Percentiles rank a stretch among this genome's conserved stretches.
These are phyloP conservation scores for Drosophila nannoptera DNA, from an alignment of 1,140 invertebrate species.

Conservation along the genomic window DNA sequence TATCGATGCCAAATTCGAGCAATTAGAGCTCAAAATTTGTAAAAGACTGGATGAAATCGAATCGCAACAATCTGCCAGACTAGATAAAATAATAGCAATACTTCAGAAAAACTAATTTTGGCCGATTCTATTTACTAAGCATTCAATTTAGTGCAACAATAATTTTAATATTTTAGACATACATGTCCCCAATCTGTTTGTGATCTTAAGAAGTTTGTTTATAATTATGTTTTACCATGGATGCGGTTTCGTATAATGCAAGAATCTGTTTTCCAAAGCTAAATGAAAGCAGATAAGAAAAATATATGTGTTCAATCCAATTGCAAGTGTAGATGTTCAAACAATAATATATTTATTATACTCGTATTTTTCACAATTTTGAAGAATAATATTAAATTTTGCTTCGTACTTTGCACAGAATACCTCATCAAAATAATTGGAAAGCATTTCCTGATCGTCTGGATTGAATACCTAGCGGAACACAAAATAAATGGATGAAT, in stretches of 20 bases:
- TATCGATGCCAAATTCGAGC: slow-evolving; percentile 44
- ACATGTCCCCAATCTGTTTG: slow-evolving; percentile 1
- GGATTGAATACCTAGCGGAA: slow-evolving; percentile 26
- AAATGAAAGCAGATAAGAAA: neutral
- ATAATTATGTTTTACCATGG: neutral
- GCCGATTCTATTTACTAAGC: neutral
- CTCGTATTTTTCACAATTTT: slow-evolving; percentile 5
- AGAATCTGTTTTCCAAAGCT: neutral
- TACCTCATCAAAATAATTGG: slow-evolving; percentile 37
- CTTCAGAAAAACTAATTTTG: slow-evolving; percentile 36
- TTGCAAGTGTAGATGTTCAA: neutral
- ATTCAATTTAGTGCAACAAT: slow-evolving; percentile 2
- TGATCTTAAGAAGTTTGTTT: neutral
- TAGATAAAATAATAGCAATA: slow-evolving; percentile 53
- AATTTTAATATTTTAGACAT: neutral
- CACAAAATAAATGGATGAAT: too few species aligned
- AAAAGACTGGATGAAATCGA: slow-evolving; percentile 57
- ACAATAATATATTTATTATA: neutral
- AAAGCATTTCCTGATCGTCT: slow-evolving; percentile 22
- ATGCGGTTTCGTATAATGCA: neutral
- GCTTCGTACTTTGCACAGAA: slow-evolving; percentile 53
- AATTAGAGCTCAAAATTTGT: slow-evolving; percentile 35
- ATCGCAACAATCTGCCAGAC: slow-evolving; percentile 40
- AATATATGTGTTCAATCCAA: neutral
- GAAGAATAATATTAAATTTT: slow-evolving; percentile 45